phyloP scores from a whole-genome alignment of 2,797 vertebrate genomes.

The Hemitrygon akajei region DNA sequence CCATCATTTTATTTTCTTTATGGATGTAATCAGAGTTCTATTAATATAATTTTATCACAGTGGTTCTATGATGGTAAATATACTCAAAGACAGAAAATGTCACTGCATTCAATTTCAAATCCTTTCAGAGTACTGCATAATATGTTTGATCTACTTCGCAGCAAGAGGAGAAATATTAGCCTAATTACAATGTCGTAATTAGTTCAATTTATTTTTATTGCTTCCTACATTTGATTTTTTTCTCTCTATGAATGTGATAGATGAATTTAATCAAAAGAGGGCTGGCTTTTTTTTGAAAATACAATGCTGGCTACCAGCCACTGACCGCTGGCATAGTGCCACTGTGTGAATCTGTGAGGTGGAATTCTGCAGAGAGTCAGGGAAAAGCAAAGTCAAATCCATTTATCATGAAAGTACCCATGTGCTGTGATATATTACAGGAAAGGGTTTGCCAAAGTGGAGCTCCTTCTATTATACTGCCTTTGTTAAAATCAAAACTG shows the following conservation, averaged over 20 bases:
- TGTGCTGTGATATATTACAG: background rate
- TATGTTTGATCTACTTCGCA: constrained; percentile 71
- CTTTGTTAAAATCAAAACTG: background rate
- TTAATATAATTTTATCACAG: constrained; percentile 31
- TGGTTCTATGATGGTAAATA: constrained; percentile 9
- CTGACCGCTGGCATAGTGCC: background rate
- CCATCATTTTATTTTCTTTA: background rate
- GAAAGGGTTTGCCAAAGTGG: background rate
- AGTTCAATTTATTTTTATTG: constrained; percentile 50
- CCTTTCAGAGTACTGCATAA: constrained; percentile 56
- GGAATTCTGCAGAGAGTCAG: constrained; percentile 61
- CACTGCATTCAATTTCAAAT: constrained; percentile 58
- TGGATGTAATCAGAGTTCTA: background rate
- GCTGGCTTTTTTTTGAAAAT: background rate
- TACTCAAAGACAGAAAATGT: constrained; percentile 43
- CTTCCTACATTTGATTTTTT: constrained; percentile 71
- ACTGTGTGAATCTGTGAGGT: constrained; percentile 44
- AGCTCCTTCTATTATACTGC: background rate
- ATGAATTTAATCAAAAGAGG: constrained; percentile 24
- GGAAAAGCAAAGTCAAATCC: constrained; percentile 59
- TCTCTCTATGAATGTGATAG: background rate
- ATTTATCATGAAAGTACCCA: constrained; percentile 54
- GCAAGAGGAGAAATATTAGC: constrained; percentile 57
- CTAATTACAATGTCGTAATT: constrained; percentile 61
- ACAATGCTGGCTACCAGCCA: background rate